Percentiles rank a stretch among this genome's conserved stretches.
These are phyloP conservation scores for Mobula birostris DNA, from an alignment of 2,113 vertebrate genomes.

Conservation along the genomic window DNA sequence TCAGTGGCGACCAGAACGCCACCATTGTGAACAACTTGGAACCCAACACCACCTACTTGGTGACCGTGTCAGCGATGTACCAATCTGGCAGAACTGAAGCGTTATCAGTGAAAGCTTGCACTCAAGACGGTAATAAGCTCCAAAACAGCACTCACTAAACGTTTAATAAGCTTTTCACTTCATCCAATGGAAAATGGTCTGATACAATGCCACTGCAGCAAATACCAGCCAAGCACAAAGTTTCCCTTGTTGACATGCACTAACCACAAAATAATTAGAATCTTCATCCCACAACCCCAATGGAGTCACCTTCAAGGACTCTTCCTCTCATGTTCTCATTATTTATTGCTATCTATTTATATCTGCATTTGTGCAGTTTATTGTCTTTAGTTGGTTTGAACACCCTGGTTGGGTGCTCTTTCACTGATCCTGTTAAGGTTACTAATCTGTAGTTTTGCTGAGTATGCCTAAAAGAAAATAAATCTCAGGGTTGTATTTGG, in stretches of 20 bases:
- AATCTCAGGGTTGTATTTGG: too few relatives aligned
- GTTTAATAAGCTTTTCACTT: background rate
- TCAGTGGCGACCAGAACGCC: conserved; percentile 61
- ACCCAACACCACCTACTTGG: conserved; percentile 77
- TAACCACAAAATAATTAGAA: background rate
- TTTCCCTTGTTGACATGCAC: too few relatives aligned
- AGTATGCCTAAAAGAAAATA: too few relatives aligned
- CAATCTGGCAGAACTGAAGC: conserved; percentile 71
- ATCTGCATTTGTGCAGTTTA: too few relatives aligned
- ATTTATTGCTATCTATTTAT: too few relatives aligned
- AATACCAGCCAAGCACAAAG: background rate
- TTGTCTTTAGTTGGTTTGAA: too few relatives aligned
- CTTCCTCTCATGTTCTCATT: too few relatives aligned
- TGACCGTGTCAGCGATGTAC: conserved; percentile 74
- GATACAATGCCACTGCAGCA: background rate
- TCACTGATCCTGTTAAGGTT: too few relatives aligned
- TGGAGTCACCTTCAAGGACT: too few relatives aligned
- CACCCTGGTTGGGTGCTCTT: too few relatives aligned
- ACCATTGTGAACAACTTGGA: conserved; percentile 71
- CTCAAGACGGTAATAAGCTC: conserved; percentile 61
- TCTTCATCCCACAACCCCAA: background rate
- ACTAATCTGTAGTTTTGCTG: too few relatives aligned
- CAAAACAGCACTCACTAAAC: background rate
- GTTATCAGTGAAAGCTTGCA: conserved; percentile 83
- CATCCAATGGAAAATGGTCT: background rate